Percentiles rank a stretch among this genome's conserved stretches.
Evolutionary conservation across 2,113 vertebrate species (phyloP).

Genomic region (Tautogolabrus adspersus): DNA sequence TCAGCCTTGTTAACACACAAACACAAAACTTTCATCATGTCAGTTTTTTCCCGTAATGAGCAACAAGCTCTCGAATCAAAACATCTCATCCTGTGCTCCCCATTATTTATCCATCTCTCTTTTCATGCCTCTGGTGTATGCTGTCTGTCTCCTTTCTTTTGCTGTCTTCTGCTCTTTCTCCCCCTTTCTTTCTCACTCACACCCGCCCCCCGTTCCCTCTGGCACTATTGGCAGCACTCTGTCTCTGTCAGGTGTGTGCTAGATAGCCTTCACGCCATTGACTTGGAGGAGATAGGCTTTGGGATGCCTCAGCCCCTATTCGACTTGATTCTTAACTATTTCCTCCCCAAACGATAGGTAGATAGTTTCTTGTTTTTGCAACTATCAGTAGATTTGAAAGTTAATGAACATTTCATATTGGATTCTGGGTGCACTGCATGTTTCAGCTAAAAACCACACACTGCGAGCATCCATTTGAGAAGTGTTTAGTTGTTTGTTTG

Average conservation of each 20-base stretch:
- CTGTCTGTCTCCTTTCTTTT: constrained; percentile 48
- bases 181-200: constrained; percentile 43
- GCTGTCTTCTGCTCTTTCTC: constrained; percentile 31
- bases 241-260: constrained; percentile 76
- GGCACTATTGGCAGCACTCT: constrained; percentile 71
- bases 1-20: constrained; percentile 41
- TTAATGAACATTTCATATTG: not conserved
- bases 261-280: constrained; percentile 74
- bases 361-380: constrained; percentile 14
- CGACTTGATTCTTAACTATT: constrained; percentile 63
- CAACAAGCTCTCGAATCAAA: constrained; percentile 49
- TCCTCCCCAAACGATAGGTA: constrained; percentile 7
- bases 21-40: constrained; percentile 30
- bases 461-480: not conserved
- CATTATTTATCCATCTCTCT: constrained; percentile 46
- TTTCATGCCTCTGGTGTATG: constrained; percentile 39
- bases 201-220: constrained; percentile 58
- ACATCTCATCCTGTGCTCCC: constrained; percentile 12
- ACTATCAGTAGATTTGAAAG: constrained; percentile 13
- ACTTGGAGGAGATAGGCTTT: constrained; percentile 69
- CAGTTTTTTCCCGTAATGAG: constrained; percentile 31
- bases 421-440: not conserved
- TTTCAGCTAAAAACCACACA: constrained; percentile 7
- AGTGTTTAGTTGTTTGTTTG: no score
- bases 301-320: constrained; percentile 54